These are phyloP conservation scores for Homarus gammarus DNA, from an alignment of 2,888 invertebrate species.

Conservation along the genomic window DNA sequence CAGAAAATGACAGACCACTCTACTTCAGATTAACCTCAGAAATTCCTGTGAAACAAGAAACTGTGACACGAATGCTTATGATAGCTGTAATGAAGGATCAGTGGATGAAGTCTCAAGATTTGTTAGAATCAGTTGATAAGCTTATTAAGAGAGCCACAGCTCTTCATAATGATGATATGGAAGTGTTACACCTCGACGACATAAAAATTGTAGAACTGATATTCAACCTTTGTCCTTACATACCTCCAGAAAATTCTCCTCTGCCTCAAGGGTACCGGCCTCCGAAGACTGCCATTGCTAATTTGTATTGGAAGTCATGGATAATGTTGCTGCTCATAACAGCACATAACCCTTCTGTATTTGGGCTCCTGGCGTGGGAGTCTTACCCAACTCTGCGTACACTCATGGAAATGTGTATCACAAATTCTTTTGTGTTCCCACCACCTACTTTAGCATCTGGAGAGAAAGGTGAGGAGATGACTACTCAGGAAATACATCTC, in stretches of 20 bases:
- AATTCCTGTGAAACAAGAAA: slow-evolving; percentile 91
- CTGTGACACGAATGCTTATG: slow-evolving; percentile 88
- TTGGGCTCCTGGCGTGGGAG: slow-evolving; percentile 92
- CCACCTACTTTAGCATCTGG: slow-evolving; percentile 84
- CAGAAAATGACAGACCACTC: slow-evolving; percentile 90
- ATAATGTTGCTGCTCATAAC: slow-evolving; percentile 90
- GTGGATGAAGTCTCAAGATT: slow-evolving; percentile 74
- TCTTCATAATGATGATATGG: slow-evolving; percentile 69
- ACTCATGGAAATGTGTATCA: slow-evolving; percentile 97
- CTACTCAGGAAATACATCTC: slow-evolving; percentile 85
- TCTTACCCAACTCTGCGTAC: slow-evolving; percentile 93
- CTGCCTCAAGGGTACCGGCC: slow-evolving; percentile 91
- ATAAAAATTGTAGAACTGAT: slow-evolving; percentile 91
- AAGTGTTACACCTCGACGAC: slow-evolving; percentile 78
- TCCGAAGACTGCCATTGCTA: slow-evolving; percentile 93
- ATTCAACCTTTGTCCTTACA: slow-evolving; percentile 93
- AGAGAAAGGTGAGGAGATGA: slow-evolving; percentile 83
- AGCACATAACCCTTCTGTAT: slow-evolving; percentile 93
- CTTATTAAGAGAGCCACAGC: slow-evolving; percentile 78
- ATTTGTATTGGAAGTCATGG: slow-evolving; percentile 97
- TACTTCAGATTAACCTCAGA: slow-evolving; percentile 91
- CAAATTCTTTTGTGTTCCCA: slow-evolving; percentile 87
- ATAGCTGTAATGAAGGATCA: slow-evolving; percentile 86
- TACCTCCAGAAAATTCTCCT: slow-evolving; percentile 94
- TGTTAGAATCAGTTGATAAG: slow-evolving; percentile 83